These are phyloP conservation scores for Anser brachyrhynchus DNA, from an alignment of 2,113 vertebrate genomes.

Conservation along the genomic window DNA sequence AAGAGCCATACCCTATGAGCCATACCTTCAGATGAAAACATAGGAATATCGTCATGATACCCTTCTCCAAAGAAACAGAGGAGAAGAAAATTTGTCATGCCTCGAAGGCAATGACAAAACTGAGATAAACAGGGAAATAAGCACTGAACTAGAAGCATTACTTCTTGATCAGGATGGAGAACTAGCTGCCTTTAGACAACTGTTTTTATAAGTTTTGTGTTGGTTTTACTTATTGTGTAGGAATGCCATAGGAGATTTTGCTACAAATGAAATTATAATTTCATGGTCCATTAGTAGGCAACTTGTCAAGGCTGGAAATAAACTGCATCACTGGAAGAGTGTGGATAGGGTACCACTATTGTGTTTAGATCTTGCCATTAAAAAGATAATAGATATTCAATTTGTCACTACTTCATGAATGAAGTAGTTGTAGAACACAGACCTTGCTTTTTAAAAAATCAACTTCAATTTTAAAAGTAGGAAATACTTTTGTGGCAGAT, in stretches of 20 bases:
- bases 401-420: background rate
- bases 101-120: background rate
- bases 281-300: background rate
- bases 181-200: background rate
- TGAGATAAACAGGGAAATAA: background rate
- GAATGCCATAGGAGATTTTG: background rate
- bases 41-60: background rate
- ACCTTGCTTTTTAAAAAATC: background rate
- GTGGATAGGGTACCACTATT: background rate
- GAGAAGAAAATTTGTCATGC: background rate
- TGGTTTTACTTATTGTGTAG: background rate
- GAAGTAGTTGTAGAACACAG: background rate
- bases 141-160: background rate
- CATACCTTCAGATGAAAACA: fast-evolving
- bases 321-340: background rate
- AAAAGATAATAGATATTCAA: background rate
- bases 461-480: background rate
- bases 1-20: background rate
- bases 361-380: background rate
- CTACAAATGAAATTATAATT: background rate
- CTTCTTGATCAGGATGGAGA: background rate
- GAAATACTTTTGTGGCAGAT: background rate
- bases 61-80: background rate
- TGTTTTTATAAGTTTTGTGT: background rate
- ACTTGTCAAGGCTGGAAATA: background rate